A percentile compares a stretch with the other conserved stretches of the same genome.
These are phyloP conservation scores for Phainopepla nitens DNA, from an alignment of 2,113 vertebrate genomes.

Conservation along the genomic window DNA sequence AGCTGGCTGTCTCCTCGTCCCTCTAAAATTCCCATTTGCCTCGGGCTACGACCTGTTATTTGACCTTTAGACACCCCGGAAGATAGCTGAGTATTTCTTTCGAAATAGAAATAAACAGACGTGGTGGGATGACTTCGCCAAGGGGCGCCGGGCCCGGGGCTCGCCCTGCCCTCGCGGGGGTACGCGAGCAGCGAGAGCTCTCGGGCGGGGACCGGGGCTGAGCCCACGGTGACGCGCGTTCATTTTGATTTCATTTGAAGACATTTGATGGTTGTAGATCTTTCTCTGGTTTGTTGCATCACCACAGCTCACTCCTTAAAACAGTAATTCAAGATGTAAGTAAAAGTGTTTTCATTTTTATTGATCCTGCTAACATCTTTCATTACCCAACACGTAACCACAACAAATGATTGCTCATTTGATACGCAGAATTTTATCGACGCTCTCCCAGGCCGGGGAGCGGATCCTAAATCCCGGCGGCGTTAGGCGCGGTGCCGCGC, in stretches of 20 bases:
- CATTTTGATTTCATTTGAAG: not conserved
- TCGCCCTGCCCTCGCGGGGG: not conserved
- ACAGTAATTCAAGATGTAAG: constrained; percentile 80
- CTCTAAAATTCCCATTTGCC: constrained; percentile 6
- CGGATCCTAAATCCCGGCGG: not conserved
- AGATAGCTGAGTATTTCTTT: not conserved
- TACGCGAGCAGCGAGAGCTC: not conserved
- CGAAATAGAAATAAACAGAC: not conserved
- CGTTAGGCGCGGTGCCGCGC: not conserved
- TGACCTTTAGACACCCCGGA: constrained; percentile 13
- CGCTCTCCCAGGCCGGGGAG: constrained; percentile 7
- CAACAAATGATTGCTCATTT: constrained; percentile 79
- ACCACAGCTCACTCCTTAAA: constrained; percentile 65
- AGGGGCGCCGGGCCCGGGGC: not conserved
- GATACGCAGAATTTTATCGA: constrained; percentile 76
- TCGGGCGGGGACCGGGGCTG: not conserved
- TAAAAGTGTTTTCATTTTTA: constrained; percentile 83
- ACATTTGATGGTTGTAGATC: constrained; percentile 5
- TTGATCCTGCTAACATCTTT: constrained; percentile 80
- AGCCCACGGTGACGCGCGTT: not conserved
- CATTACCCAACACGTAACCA: constrained; percentile 77
- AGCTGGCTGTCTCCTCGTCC: not conserved
- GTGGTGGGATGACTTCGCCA: not conserved
- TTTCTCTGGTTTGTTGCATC: constrained; percentile 63
- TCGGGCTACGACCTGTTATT: not conserved